Evolutionary conservation across 2,888 invertebrate genomes (phyloP).

Genomic region (Mermis nigrescens): DNA sequence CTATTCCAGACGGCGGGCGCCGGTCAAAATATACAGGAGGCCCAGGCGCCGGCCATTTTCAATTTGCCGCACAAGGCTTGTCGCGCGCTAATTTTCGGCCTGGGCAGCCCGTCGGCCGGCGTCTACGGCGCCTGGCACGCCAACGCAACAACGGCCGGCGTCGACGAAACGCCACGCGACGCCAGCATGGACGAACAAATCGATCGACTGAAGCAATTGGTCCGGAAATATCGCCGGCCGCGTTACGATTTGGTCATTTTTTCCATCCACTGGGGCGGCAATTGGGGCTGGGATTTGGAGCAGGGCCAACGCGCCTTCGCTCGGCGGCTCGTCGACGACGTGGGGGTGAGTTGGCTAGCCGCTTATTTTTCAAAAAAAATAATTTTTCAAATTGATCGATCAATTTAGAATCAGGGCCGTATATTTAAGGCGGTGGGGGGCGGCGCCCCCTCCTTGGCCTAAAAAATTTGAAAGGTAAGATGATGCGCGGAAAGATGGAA

Average conservation of each 20-base stretch:
- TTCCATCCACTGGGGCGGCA: constrained; percentile 19
- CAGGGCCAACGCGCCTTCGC: constrained; percentile 11
- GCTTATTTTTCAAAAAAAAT: too few relatives aligned
- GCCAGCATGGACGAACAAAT: background rate
- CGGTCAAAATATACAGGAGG: constrained; percentile 11
- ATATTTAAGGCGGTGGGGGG: too few relatives aligned
- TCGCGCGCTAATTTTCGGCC: constrained; percentile 16
- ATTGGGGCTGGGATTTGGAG: constrained; percentile 18
- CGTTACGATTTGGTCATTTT: constrained; percentile 16
- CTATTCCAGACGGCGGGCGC: constrained; percentile 2
- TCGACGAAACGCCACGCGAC: too few relatives aligned
- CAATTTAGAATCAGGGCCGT: too few relatives aligned
- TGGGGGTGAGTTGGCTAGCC: constrained; percentile 6
- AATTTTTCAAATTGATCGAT: too few relatives aligned
- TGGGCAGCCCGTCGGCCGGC: constrained; percentile 16
- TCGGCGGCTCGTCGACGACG: constrained; percentile 15
- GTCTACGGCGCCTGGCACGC: constrained; percentile 15
- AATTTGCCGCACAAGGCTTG: constrained; percentile 9
- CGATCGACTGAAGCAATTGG: background rate
- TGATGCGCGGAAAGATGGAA: too few relatives aligned
- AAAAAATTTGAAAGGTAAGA: too few relatives aligned
- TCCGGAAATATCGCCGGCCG: constrained; percentile 8
- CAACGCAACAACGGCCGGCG: constrained; percentile 10
- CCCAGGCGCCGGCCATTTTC: constrained; percentile 14
- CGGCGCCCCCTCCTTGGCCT: too few relatives aligned